Percentiles rank a stretch among this genome's conserved stretches.
Conservation (phyloP, 2,888 invertebrate species). For the Drosophila robusta region DNA sequence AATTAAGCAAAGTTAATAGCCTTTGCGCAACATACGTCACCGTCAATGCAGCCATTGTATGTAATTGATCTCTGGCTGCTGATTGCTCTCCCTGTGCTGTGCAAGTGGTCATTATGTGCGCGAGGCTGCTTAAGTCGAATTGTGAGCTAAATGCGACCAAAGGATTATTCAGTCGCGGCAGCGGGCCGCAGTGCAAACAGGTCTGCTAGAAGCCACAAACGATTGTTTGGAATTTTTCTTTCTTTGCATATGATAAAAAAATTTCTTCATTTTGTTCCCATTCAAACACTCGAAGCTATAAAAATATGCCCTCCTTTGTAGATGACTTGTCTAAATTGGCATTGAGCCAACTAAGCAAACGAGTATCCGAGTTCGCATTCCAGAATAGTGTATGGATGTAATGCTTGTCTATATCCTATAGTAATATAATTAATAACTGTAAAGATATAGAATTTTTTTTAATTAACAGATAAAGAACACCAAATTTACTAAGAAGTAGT, state of each 20-base stretch:
- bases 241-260: conserved; percentile 11
- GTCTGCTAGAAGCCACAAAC: conserved; percentile 2
- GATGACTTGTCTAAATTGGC: no score
- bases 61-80: conserved; percentile 68
- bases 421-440: no score
- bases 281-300: conserved; percentile 1
- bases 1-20: conserved; percentile 77
- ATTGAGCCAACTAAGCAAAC: no score
- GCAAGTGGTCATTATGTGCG: conserved; percentile 38
- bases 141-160: conserved; percentile 35
- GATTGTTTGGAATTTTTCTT: conserved; percentile 5
- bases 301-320: neutral
- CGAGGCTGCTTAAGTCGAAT: conserved; percentile 26
- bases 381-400: no score
- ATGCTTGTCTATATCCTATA: no score
- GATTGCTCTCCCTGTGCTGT: conserved; percentile 55
- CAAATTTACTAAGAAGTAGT: no score
- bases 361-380: no score
- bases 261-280: conserved; percentile 5
- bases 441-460: no score
- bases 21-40: conserved; percentile 67
- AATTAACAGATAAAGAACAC: no score
- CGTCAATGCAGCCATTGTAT: conserved; percentile 52
- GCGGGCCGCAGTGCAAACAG: conserved; percentile 4
- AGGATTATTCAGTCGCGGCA: conserved; percentile 11